Percentiles rank a stretch among this genome's conserved stretches.
phyloP scores from a whole-genome alignment of 2,113 vertebrate species.

The Dolichallabes microphthalmus region DNA sequence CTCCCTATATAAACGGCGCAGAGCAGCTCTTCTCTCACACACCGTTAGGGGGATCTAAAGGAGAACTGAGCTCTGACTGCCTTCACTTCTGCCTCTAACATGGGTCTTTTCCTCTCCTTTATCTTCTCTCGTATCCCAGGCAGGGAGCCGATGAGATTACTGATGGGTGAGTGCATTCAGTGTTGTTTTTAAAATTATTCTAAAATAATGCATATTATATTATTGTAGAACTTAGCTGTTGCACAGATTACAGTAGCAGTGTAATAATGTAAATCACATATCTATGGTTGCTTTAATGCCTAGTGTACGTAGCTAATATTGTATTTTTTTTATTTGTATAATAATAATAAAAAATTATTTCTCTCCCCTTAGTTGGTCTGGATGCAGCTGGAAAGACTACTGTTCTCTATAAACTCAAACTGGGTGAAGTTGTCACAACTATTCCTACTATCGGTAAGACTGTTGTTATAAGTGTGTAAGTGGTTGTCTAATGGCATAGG shows the following conservation, averaged over 20 bases:
- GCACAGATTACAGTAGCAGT: background rate
- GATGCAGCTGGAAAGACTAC: constrained; percentile 83
- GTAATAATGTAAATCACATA: background rate
- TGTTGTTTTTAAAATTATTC: background rate
- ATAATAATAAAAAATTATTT: too few relatives aligned
- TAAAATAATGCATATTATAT: background rate
- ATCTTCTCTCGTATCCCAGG: constrained; percentile 77
- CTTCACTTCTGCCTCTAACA: constrained; percentile 39
- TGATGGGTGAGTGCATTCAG: constrained; percentile 78
- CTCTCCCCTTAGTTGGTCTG: constrained; percentile 67
- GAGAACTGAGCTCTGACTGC: background rate
- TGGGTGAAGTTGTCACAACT: constrained; percentile 80
- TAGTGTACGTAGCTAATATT: background rate
- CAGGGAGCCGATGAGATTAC: constrained; percentile 83
- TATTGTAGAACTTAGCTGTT: background rate
- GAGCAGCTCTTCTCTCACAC: background rate
- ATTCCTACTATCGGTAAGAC: constrained; percentile 78
- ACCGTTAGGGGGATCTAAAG: background rate
- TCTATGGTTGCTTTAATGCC: background rate
- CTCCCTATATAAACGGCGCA: too few relatives aligned
- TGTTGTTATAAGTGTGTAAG: constrained; percentile 68
- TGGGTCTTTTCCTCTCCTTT: constrained; percentile 80
- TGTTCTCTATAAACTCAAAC: constrained; percentile 81
- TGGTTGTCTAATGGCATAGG: background rate
- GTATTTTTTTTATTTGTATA: too few relatives aligned